Evolutionary conservation across 2,113 vertebrate species (phyloP), one percentile per base, ranked within the genome.

Genomic region (Coptodon rendalli): DNA sequence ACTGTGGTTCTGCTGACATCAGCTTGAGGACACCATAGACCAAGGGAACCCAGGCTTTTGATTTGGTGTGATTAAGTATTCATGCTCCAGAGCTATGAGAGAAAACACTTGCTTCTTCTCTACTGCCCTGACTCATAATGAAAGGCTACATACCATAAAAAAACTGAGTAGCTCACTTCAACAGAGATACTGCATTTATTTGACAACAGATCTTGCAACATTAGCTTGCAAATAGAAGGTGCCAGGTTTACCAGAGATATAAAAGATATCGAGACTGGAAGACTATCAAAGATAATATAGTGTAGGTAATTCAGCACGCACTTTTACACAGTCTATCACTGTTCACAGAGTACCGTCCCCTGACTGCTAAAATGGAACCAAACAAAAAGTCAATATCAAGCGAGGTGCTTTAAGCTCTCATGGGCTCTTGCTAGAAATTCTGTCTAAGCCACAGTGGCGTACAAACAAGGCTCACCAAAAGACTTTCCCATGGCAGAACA

Each of bases 381-480:
- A 94, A 95, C 86, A 92, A 95, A 95, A 95, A 95, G 94, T 96
- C 95, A 94, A 95, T 95, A 95, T 90, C 80, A 87, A 86, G 91
- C 89, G 93, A 87, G 87, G 93, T 88, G 91, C 94, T 91, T 91
- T 94, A 94, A 95, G 94, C 94, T 95, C 94, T 95, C 88, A 73
- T 12, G 93, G 94, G 93, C 88, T 95, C 85, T 81, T 52, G 84
- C 86, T 81, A 92, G 90, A 93, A 89, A 93, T 94, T 90, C 91
- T 56, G 89, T 80, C 86, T 93, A 92, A 94, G 94, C 93, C 88
- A 87, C 90, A 63, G 91, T 82, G 89, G 89, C 78, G 91, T 90
- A 93, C 89, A 94, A 94, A 95, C 92, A 92, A 91, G 86, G 87
- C 87, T 92, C 86, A 87, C 86, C 80, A 88, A 93, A 94, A 86